Evolutionary conservation across 23 tunicate genomes (phyloP), one percentile per base, ranked within the genome.

Genomic region (Halocynthia aurantium): DNA sequence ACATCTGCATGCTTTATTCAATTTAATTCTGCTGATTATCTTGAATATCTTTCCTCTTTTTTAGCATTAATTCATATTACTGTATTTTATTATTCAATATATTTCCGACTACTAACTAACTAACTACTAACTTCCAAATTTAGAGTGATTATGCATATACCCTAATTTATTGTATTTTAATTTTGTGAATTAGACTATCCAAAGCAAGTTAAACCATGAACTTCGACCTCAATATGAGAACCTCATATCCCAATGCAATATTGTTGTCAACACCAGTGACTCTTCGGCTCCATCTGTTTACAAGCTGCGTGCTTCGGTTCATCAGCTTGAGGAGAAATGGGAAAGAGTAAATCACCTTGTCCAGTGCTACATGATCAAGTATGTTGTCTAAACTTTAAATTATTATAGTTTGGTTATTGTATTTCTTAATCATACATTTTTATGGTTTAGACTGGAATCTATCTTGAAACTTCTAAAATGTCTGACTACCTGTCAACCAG

Each of bases 311-410:
- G n/a, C 51, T 20, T 62, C 81, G 11, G 54, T 65, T 52, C 55
- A 19, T 7, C 52, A 84, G 10, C 31, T 84, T 61, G 50, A 66
- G 0, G 52, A 84, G 6, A 76, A 57, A 72, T 88, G 86, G 87
- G 81, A 88, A 44, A 31, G 20, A 22, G 78, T 74, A 0, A 64
- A 74, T 18, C 17, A 54, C 20, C 55, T 74, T 53, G 56, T 74
- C 8, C 17, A 74, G 11, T 8, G 31, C 56, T 74, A 74, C 56
- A 54, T 74, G 65, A 74, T 54, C 20, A 74, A 74, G 78, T 74
- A 74, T 19, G 62, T 17, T 31, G 44, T 31, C 44, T 31, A 31
- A 31, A 31, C 44, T 31, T 74, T 71, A 8, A 13, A 22, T 20
- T 22, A 12, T 11, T n/a, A 0, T 11, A 67, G 21, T 15, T 67